A percentile compares a stretch with the other conserved stretches of the same genome.
Evolutionary conservation across 2,113 vertebrate species (phyloP).

Genomic region (Hippolais icterina): DNA sequence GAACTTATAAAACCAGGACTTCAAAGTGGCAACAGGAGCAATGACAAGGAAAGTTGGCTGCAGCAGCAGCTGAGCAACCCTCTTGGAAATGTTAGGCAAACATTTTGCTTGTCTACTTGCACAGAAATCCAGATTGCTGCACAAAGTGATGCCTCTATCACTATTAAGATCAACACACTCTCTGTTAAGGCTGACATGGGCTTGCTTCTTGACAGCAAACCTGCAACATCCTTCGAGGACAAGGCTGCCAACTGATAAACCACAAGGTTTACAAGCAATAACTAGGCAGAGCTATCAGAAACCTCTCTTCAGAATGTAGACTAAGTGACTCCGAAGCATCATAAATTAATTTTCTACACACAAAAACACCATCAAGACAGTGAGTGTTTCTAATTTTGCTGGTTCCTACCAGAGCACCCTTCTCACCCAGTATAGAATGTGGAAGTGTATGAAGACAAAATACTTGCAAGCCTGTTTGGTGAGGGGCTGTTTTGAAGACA

Average conservation of each 20-base stretch:
- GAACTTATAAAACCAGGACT: background rate
- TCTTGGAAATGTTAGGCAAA: background rate
- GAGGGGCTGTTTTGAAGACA: background rate
- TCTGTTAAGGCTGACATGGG: background rate
- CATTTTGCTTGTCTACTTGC: background rate
- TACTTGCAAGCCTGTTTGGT: background rate
- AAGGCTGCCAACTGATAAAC: background rate
- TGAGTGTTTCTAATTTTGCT: background rate
- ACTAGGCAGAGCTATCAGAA: background rate
- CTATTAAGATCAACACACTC: background rate
- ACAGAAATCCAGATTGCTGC: background rate
- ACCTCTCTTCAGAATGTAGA: background rate
- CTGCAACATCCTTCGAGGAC: background rate
- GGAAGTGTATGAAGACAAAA: background rate
- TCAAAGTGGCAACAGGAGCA: background rate
- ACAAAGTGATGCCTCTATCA: background rate
- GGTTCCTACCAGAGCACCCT: background rate
- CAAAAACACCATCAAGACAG: background rate
- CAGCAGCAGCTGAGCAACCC: background rate
- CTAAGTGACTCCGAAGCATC: background rate
- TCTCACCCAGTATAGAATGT: background rate
- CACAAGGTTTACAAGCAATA: background rate
- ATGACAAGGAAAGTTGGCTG: background rate
- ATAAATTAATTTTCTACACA: background rate
- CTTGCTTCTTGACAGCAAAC: background rate